These are phyloP conservation scores for Anticlea derivata DNA, from an alignment of 2,888 invertebrate species.

Conservation along the genomic window DNA sequence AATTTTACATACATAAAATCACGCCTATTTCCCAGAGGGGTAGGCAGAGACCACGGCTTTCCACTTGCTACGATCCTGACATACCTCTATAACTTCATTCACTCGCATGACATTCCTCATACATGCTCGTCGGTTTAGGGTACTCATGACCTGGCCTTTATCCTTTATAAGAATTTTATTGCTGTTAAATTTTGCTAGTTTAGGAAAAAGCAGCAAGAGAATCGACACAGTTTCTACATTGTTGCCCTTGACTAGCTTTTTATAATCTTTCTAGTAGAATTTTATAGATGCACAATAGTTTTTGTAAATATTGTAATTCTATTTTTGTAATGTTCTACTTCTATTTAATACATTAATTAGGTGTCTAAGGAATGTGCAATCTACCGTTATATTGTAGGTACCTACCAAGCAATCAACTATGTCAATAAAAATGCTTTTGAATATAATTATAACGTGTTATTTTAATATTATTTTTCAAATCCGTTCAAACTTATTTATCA, in stretches of 20 bases:
- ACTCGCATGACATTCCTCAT: too few relatives aligned
- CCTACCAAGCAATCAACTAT: constrained; percentile 20
- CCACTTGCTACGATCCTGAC: too few relatives aligned
- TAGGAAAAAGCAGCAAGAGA: too few relatives aligned
- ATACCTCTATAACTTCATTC: too few relatives aligned
- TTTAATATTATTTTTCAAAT: constrained; percentile 11
- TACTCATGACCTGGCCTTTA: too few relatives aligned
- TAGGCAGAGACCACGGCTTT: too few relatives aligned
- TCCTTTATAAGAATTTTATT: too few relatives aligned
- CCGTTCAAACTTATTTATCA: too few relatives aligned
- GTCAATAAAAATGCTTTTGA: constrained; percentile 58
- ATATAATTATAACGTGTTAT: constrained; percentile 8
- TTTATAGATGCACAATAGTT: constrained; percentile 49
- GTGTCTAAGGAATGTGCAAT: constrained; percentile 49
- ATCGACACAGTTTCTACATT: constrained; percentile 10
- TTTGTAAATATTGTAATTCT: constrained; percentile 48
- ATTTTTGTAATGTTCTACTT: constrained; percentile 60
- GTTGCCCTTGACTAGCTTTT: constrained; percentile 22
- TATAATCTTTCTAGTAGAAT: constrained; percentile 35
- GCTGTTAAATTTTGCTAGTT: too few relatives aligned
- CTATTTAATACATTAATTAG: constrained; percentile 32
- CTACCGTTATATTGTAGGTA: constrained; percentile 32
- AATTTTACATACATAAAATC: too few relatives aligned
- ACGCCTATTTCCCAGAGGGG: too few relatives aligned
- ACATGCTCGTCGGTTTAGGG: too few relatives aligned